Evolutionary conservation across 2,888 invertebrate genomes (phyloP), one percentile per base, ranked within the genome.

Genomic region (Germaria angustata): DNA sequence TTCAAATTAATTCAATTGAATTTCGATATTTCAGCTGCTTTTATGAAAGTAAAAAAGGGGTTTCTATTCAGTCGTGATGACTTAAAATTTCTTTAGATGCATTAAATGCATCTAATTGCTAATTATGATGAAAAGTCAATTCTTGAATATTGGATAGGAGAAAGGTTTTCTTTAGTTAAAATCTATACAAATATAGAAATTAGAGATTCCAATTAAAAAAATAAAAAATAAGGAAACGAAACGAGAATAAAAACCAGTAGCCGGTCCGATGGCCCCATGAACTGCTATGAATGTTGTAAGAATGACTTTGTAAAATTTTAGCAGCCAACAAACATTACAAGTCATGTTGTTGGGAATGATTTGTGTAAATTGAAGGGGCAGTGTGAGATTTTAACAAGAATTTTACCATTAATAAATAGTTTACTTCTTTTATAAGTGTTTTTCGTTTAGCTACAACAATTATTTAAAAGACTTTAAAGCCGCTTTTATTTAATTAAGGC

Each of bases 51-150:
- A 46, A 34, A 34, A 59, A 46, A 32, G 13, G 15, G 20, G 46
- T 22, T 63, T 51, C 11, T 57, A 32, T 41, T n/a, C n/a, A 49
- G 6, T 79, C 71, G 72, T 72, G n/a, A n/a, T 59, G 49, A 22
- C 0, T 44, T 49, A 11, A 17, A 39, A 15, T 44, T 15, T 11
- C 22, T 13, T 1, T 6, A 46, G 59, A 9, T 11, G 5, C 2
- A n/a, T 57, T 20, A 1, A 32, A 39, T 11, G 3, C 32, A 59
- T 24, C 44, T 57, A 41, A 73, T 63, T 63, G 41, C 32, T 72
- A 39, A 65, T 71, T 65, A 72, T 22, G 39, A 66, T 79, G 57
- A 71, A 71, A 65, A 65, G 32, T 17, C 59, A 66, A 71, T 55
- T 32, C 13, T 32, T n/a, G 15, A 34, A 34, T n/a, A 53, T 73